Evolutionary conservation across 2,797 vertebrate species (phyloP).

Genomic region (Chelonia mydas): DNA sequence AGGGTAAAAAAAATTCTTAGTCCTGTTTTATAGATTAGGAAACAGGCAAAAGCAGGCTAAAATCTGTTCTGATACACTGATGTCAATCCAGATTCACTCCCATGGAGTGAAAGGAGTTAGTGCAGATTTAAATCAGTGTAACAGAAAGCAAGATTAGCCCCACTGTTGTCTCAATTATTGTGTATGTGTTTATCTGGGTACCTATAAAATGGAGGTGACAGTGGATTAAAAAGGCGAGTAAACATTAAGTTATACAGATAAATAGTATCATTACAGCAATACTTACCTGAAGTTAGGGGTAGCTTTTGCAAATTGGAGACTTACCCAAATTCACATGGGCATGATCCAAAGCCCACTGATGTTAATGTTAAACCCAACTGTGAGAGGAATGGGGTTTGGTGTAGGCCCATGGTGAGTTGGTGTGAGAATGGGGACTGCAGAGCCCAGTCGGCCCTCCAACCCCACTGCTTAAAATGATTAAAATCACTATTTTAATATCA

Average conservation of each 20-base stretch:
- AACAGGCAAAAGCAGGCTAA: rapidly evolving
- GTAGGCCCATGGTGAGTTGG: background rate
- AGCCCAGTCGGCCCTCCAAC: background rate
- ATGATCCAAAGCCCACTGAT: background rate
- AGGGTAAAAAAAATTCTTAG: rapidly evolving
- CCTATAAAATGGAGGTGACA: background rate
- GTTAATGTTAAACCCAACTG: background rate
- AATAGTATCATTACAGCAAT: background rate
- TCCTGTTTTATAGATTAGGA: rapidly evolving
- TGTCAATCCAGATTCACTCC: background rate
- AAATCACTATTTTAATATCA: background rate
- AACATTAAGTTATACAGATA: background rate
- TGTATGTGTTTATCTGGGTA: background rate
- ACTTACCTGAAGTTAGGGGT: background rate
- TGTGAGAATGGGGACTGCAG: background rate
- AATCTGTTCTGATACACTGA: background rate
- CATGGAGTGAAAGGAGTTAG: background rate
- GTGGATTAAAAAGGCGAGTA: background rate
- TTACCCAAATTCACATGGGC: background rate
- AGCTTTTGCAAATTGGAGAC: background rate
- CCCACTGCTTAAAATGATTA: background rate
- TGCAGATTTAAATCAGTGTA: background rate
- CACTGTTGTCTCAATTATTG: background rate
- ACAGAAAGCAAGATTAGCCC: background rate
- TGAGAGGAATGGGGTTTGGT: background rate